These are phyloP conservation scores for Rhaphigaster nebulosa DNA, from an alignment of 2,888 invertebrate species.

Conservation along the genomic window DNA sequence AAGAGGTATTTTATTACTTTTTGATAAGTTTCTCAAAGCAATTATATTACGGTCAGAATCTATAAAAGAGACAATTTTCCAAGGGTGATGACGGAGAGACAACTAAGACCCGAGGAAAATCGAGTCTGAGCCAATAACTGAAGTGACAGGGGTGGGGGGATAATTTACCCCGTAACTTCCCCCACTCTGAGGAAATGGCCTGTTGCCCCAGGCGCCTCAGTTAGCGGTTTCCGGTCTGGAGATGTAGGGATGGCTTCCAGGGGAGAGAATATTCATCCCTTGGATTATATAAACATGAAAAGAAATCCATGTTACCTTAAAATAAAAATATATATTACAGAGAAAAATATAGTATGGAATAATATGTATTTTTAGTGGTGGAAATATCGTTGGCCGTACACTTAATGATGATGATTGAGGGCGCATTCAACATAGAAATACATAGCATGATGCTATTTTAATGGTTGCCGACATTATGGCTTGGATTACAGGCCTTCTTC, in stretches of 20 bases:
- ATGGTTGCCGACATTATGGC: too few species aligned
- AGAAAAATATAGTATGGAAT: too few species aligned
- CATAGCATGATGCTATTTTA: too few species aligned
- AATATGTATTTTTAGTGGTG: too few species aligned
- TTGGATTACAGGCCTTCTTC: too few species aligned
- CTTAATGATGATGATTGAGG: too few species aligned
- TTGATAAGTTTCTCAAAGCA: not conserved
- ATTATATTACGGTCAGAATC: not conserved
- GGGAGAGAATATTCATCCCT: not conserved
- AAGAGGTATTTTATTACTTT: not conserved
- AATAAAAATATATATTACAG: too few species aligned
- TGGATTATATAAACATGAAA: not conserved
- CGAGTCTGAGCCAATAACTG: constrained; percentile 7
- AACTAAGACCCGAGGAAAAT: not conserved
- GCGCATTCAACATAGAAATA: too few species aligned
- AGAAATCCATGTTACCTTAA: not conserved
- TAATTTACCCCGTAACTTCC: constrained; percentile 20
- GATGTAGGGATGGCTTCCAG: not conserved
- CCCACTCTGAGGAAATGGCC: not conserved
- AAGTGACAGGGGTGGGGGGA: not conserved
- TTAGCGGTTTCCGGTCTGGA: not conserved
- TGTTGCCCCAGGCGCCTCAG: not conserved
- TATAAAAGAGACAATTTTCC: not conserved
- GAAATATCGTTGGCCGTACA: too few species aligned
- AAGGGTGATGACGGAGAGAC: not conserved